Evolutionary conservation across 2,113 vertebrate genomes (phyloP).

Genomic region (Cacatua alba): DNA sequence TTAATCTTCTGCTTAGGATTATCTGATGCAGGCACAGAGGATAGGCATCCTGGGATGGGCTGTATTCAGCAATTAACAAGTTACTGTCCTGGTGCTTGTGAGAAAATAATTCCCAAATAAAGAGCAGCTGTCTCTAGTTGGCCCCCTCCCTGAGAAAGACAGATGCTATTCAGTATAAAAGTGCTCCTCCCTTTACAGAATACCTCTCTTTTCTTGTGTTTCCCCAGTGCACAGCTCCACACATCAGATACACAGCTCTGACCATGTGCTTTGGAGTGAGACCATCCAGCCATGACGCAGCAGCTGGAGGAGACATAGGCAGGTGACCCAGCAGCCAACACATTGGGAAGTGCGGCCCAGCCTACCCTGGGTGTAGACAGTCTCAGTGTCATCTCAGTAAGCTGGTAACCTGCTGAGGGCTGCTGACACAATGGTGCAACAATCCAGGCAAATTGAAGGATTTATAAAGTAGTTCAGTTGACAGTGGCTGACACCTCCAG

Average conservation of each 20-base stretch:
- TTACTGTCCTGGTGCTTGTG: not conserved
- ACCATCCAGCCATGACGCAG: not conserved
- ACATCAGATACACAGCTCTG: not conserved
- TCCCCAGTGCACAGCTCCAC: too few relatives aligned
- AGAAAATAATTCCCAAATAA: not conserved
- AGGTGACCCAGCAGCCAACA: not conserved
- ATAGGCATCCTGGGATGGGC: not conserved
- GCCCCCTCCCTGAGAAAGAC: not conserved
- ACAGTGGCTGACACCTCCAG: not conserved
- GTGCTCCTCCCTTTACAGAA: not conserved
- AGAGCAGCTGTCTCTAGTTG: not conserved
- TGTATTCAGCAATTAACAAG: not conserved
- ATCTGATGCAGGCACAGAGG: not conserved
- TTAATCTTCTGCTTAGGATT: not conserved
- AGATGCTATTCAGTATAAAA: not conserved
- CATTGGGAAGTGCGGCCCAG: not conserved
- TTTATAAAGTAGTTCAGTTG: not conserved
- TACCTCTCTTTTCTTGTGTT: not conserved
- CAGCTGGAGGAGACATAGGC: not conserved
- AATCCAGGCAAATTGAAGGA: not conserved
- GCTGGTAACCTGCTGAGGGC: not conserved
- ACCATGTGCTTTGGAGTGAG: not conserved
- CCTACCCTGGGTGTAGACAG: not conserved
- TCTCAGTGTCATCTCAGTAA: not conserved
- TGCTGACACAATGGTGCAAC: not conserved